These are phyloP conservation scores for Ammodytes marinus DNA, from an alignment of 2,113 vertebrate genomes.

Conservation along the genomic window DNA sequence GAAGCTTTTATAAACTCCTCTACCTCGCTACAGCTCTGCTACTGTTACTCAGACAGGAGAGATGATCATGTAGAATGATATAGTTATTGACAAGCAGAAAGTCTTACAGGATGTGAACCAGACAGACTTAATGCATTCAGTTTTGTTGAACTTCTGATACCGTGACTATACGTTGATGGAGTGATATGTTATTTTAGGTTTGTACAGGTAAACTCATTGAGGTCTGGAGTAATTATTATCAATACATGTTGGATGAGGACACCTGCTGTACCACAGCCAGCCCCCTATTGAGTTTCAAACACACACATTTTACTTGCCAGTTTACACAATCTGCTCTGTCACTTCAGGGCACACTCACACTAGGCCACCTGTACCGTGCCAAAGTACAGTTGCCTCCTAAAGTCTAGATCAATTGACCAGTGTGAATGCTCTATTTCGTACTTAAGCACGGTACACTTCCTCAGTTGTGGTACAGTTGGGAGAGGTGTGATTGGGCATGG, in stretches of 20 bases:
- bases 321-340: not conserved
- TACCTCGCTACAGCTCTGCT: not conserved
- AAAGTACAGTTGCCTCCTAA: too few relatives aligned
- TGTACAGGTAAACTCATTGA: not conserved
- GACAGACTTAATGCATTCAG: constrained; percentile 23
- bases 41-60: not conserved
- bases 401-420: too few relatives aligned
- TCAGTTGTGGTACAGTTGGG: too few relatives aligned
- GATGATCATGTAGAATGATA: not conserved
- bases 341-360: too few relatives aligned
- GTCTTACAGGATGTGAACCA: constrained; percentile 34
- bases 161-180: not conserved
- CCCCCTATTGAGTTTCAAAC: not conserved
- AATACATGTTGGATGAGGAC: not conserved
- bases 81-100: constrained; percentile 31
- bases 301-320: not conserved
- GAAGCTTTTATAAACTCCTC: too few relatives aligned
- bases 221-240: not conserved
- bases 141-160: not conserved
- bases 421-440: too few relatives aligned
- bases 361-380: too few relatives aligned
- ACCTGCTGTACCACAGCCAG: not conserved
- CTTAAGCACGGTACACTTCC: too few relatives aligned
- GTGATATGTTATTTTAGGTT: not conserved
- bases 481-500: too few relatives aligned